Conservation (phyloP, 2,797 vertebrate species). For the Hozukius guyotensis region DNA sequence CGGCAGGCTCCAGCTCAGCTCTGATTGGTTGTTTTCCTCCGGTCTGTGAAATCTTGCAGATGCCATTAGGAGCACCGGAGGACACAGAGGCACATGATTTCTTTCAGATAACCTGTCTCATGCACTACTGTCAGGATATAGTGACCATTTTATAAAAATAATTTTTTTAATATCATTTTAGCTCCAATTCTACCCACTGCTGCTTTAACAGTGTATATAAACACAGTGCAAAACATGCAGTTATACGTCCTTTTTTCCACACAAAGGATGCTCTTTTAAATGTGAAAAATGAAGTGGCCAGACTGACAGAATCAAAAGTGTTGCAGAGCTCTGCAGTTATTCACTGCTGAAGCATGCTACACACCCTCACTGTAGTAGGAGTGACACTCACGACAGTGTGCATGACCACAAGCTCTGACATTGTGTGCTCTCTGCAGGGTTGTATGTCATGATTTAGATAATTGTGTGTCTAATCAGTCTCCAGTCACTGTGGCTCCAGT, state of each 20-base stretch:
- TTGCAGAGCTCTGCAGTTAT: conserved; percentile 22
- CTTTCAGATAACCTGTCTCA: no score
- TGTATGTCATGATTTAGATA: conserved; percentile 42
- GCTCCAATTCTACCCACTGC: no score
- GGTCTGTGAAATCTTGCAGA: no score
- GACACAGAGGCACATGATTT: no score
- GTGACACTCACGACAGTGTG: conserved; percentile 30
- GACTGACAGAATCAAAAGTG: not conserved
- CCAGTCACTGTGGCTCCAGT: conserved; percentile 31
- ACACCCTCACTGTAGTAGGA: conserved; percentile 33
- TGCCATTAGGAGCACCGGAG: no score
- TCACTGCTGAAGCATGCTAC: conserved; percentile 44
- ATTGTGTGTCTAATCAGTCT: conserved; percentile 39
- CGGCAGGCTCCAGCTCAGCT: no score
- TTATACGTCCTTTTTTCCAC: not conserved
- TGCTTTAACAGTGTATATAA: conserved; percentile 18
- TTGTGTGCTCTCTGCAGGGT: conserved; percentile 27
- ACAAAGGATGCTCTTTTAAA: not conserved
- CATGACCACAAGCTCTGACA: conserved; percentile 18
- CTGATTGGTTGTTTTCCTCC: no score
- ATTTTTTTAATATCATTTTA: no score
- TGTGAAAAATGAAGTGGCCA: not conserved
- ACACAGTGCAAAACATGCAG: not conserved
- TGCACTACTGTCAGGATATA: no score
- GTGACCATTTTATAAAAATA: no score